phyloP scores from a whole-genome alignment of 2,888 invertebrate genomes.

The Metacarcinus magister region DNA sequence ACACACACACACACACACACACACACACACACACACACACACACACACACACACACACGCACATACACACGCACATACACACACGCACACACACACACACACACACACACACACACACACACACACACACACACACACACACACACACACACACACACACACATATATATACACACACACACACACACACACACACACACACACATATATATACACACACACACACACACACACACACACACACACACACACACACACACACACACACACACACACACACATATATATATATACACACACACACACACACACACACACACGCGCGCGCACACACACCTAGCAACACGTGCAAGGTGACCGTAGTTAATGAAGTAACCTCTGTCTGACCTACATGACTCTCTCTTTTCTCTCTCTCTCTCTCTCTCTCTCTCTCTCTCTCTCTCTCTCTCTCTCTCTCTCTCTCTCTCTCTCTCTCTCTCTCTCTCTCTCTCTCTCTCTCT shows the following conservation, averaged over 20 bases:
- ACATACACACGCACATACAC: not conserved
- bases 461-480: not conserved
- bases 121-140: not conserved
- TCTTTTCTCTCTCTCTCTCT: not conserved
- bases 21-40: not conserved
- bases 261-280: constrained; percentile 22
- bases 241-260: not conserved
- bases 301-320: not conserved
- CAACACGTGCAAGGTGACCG: constrained; percentile 31
- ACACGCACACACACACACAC: not conserved
- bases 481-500: constrained; percentile 15
- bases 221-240: not conserved
- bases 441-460: constrained; percentile 35
- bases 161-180: not conserved
- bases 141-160: not conserved
- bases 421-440: not conserved
- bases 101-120: no score
- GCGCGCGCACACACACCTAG: constrained; percentile 1
- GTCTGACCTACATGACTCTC: constrained; percentile 16
- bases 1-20: not conserved
- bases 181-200: not conserved
- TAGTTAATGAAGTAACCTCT: constrained; percentile 34
- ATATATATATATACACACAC: not conserved
- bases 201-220: not conserved
- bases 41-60: constrained; percentile 41